Percentiles rank a stretch among this genome's conserved stretches.
These are phyloP conservation scores for Microtus pennsylvanicus DNA, from an alignment of 2,113 vertebrate genomes.

Conservation along the genomic window DNA sequence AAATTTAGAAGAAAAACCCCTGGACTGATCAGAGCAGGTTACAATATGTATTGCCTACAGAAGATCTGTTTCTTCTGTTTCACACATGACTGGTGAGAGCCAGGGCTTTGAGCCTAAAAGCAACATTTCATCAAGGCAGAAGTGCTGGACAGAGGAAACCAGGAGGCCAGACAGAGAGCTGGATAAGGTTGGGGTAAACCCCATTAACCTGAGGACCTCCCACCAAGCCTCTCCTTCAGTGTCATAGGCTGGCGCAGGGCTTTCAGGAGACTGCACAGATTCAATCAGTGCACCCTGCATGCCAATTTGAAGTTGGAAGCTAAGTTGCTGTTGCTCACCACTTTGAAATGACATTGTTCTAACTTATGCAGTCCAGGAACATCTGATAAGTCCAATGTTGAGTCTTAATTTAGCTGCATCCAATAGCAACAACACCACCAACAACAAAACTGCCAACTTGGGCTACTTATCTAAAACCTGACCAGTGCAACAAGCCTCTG, in stretches of 20 bases:
- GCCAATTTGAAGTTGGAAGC: background rate
- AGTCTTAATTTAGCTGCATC: constrained; percentile 41
- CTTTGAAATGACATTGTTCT: constrained; percentile 32
- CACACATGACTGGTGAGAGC: background rate
- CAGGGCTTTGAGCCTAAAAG: background rate
- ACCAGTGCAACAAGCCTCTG: background rate
- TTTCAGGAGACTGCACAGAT: background rate
- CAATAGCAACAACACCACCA: background rate
- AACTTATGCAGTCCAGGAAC: background rate
- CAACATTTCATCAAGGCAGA: background rate
- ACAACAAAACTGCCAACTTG: background rate
- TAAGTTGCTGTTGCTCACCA: background rate
- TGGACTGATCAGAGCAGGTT: background rate
- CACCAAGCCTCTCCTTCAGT: background rate
- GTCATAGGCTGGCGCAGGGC: too few species aligned
- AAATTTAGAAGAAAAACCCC: background rate
- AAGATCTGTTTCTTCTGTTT: background rate
- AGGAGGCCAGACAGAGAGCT: background rate
- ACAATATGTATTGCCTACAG: background rate
- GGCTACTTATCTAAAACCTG: constrained; percentile 25
- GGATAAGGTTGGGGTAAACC: too few species aligned
- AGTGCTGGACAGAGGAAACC: background rate
- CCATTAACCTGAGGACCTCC: background rate
- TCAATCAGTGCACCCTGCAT: background rate
- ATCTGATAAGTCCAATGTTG: constrained; percentile 28